Evolutionary conservation across 2,888 invertebrate species (phyloP).

Genomic region (Clostera curtula): DNA sequence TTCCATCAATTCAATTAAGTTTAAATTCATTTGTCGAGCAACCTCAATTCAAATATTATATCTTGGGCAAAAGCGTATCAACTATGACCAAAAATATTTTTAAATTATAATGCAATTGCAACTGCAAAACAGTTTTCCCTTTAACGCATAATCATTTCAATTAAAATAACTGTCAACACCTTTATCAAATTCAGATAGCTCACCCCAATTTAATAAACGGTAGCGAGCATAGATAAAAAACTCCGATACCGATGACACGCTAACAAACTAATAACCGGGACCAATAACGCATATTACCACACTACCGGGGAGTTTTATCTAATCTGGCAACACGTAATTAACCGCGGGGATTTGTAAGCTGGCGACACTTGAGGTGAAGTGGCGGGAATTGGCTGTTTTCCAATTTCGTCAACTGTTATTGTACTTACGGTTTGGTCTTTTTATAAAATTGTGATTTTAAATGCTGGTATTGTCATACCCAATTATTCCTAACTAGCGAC

Average conservation of each 20-base stretch:
- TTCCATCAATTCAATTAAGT: too few species aligned
- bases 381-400: too few species aligned
- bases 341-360: conserved; percentile 46
- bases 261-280: conserved; percentile 31
- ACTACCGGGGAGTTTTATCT: conserved; percentile 43
- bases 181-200: conserved; percentile 19
- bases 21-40: too few species aligned
- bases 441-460: too few species aligned
- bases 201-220: conserved; percentile 51
- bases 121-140: not conserved
- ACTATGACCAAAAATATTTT: too few species aligned
- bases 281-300: conserved; percentile 29
- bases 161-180: conserved; percentile 9
- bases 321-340: conserved; percentile 60
- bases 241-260: conserved; percentile 18
- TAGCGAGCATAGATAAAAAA: conserved; percentile 33
- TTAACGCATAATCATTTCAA: not conserved
- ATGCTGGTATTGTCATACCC: too few species aligned
- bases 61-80: too few species aligned
- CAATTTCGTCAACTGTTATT: too few species aligned
- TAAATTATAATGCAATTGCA: too few species aligned
- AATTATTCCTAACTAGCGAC: too few species aligned
- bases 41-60: too few species aligned
- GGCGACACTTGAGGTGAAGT: conserved; percentile 29
- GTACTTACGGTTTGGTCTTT: too few species aligned